Base-by-base conservation (phyloP, 2,113 vertebrate genomes). In the Albula glossodonta region DNA sequence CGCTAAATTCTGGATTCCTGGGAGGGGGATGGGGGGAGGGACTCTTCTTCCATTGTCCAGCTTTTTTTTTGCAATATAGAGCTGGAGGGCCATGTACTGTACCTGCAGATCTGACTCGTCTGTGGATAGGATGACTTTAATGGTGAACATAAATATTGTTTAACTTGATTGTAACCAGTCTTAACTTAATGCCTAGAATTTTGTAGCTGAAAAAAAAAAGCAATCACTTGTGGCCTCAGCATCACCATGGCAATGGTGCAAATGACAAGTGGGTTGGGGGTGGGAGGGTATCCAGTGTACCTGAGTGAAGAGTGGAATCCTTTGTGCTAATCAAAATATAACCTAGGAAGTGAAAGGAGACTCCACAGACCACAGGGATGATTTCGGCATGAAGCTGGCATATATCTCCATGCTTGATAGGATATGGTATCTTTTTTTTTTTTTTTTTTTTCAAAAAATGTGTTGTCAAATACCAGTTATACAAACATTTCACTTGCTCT, bases 351-450 rank as follows among this genome's bases (percentile, higher is more conserved):
- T 41, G 66, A 51, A 13, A 50, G 49, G 12, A 22, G 63, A 31
- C n/a, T n/a, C 19, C 25, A 6, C 1, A 66, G 52, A 8, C 50
- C 56, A 51, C 31, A 13, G 66, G 84, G 1, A 56, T 7, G 53
- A 56, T 56, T 56, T 56, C 53, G 53, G 53, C 53, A 56, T 56
- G 53, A 56, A 56, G 53, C 7, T 56, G 88, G 89, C 90, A 92
- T 85, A 90, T 92, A 94, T 92, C 89, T 95, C 95, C 95, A 92
- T 91, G 92, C 94, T 56, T 56, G 12, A 12, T 94, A 94, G 91
- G 93, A 95, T 95, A 97, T 96, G 31, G n/a, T n/a, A 41, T 41
- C 31, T 41, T 41, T 41, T 41, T 41, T 41, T 1, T 41, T n/a
- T 1, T 41, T 1, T 41, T 41, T 41, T 41, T 41, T 41, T 1